Evolutionary conservation across 2,888 invertebrate species (phyloP), one percentile per base, ranked within the genome.

Genomic region (Tetropium fuscum): DNA sequence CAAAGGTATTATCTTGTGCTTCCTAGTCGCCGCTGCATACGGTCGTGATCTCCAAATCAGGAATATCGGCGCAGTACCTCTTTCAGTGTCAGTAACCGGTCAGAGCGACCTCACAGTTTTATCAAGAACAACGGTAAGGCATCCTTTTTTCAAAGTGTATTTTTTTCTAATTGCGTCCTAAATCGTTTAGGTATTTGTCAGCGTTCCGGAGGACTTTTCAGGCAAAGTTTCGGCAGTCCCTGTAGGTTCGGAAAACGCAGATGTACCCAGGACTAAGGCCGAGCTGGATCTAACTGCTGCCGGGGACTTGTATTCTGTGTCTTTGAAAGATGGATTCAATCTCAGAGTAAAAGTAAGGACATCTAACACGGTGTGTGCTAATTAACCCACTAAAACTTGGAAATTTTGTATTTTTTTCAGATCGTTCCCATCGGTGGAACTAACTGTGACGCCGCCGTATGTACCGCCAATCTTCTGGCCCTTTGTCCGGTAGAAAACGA

Each of bases 281-380:
- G 25, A 51, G 10, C 19, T 57, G 19, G 51, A 43, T 4, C 20
- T 57, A 4, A 25, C 36, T 25, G 11, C 13, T n/a, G 16, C 45
- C 11, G 32, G 25, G 16, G 58, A 58, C 19, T 30, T 45, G 4
- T 51, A 43, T 15, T 25, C 44, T 1, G 58, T 58, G 8, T 58
- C 58, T 27, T 16, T 58, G 8, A 11, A 40, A 4, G 53, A 58
- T 15, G 51, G 58, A 36, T 58, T 58, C 11, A 58, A 58, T 45
- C 19, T 51, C 3, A 20, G 16, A 38, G 38, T 22, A n/a, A 58
- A 58, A 36, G 58, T 58, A 30, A 49, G 58, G 10, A 27, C 1
- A 10, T 4, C 40, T 11, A 11, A 19, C 2, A 40, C 11, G 11
- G 5, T n/a, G 10, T 13, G 2, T 25, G 25, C 6, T 8, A n/a